Evolutionary conservation across 2,797 vertebrate species (phyloP).

Genomic region (Meriones psammophilus): DNA sequence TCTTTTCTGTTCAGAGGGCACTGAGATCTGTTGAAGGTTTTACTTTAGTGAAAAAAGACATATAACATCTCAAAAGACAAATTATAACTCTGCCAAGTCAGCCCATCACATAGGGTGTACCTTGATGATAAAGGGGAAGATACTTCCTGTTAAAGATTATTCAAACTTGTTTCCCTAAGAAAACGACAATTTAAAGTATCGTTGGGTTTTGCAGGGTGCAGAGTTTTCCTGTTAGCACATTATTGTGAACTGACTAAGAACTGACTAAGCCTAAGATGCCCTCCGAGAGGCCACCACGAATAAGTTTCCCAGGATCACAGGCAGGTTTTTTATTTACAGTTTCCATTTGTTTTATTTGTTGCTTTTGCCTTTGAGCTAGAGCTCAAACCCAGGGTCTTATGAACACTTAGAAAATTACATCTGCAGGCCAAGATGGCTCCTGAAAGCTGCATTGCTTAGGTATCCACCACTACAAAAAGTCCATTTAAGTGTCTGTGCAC

Average conservation of each 20-base stretch:
- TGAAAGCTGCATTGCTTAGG: background rate
- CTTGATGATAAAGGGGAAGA: background rate
- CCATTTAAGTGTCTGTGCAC: background rate
- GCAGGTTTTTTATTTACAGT: background rate
- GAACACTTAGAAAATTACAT: background rate
- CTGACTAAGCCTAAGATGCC: background rate
- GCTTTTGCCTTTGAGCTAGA: no score
- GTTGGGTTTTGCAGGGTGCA: background rate
- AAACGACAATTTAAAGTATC: background rate
- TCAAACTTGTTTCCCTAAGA: background rate
- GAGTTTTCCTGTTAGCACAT: background rate
- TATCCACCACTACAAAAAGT: background rate
- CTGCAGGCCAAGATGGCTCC: background rate
- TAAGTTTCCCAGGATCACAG: background rate
- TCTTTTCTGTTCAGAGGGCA: background rate
- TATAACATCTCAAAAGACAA: slow-evolving; percentile 8
- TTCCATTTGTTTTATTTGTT: background rate
- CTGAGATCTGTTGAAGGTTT: background rate
- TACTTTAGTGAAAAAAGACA: background rate
- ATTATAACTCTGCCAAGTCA: slow-evolving; percentile 28
- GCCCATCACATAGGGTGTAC: background rate
- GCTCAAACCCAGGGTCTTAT: background rate
- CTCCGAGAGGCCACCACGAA: background rate
- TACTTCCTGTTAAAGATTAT: background rate
- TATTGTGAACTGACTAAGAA: background rate